These are phyloP conservation scores for Coregonus clupeaformis DNA, from an alignment of 2,113 vertebrate species.

Conservation along the genomic window DNA sequence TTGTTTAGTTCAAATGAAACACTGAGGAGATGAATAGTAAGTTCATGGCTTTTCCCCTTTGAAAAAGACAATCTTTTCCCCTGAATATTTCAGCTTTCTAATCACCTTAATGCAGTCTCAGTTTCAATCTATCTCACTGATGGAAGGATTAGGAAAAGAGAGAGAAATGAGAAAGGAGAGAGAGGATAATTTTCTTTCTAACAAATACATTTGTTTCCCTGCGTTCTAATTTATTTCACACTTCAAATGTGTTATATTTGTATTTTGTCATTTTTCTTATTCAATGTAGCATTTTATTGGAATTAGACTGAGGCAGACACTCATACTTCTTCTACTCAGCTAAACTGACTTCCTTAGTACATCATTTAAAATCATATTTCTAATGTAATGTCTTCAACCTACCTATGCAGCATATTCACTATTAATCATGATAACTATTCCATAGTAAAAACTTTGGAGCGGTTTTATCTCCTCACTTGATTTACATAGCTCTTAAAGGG, in stretches of 20 bases:
- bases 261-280: conserved; percentile 12
- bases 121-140: conserved; percentile 47
- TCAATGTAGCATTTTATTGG: background rate
- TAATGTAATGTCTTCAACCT: background rate
- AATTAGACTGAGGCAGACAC: background rate
- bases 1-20: conserved; percentile 30
- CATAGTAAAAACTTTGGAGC: background rate
- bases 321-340: background rate
- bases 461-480: conserved; percentile 14
- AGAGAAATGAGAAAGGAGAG: conserved; percentile 8
- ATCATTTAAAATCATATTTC: background rate
- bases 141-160: conserved; percentile 30
- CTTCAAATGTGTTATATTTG: background rate
- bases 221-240: background rate
- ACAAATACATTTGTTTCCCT: background rate
- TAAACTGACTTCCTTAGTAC: background rate
- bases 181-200: too few species aligned
- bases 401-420: background rate
- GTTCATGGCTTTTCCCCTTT: conserved; percentile 24
- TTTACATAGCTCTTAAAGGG: conserved; percentile 18
- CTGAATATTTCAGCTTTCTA: conserved; percentile 31
- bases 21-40: conserved; percentile 28
- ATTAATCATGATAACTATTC: background rate
- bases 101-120: conserved; percentile 53
- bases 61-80: conserved; percentile 16